A percentile compares a stretch with the other conserved stretches of the same genome.
Evolutionary conservation across 2,888 invertebrate species (phyloP).

Genomic region (Hyposoter didymator): DNA sequence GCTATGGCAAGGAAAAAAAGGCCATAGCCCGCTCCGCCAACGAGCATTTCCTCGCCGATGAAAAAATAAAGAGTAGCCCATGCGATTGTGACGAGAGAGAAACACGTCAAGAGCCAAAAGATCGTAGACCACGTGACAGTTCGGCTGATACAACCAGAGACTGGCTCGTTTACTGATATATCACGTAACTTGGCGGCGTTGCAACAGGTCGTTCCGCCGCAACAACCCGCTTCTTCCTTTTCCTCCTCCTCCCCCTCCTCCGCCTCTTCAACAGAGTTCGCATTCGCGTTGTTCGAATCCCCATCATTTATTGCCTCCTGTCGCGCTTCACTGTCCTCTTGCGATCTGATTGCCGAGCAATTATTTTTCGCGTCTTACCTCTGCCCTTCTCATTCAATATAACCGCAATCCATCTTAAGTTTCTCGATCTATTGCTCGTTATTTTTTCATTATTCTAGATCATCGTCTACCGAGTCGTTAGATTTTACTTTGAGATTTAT

Average conservation of each 20-base stretch:
- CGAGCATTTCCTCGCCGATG: slow-evolving; percentile 76
- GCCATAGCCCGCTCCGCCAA: slow-evolving; percentile 75
- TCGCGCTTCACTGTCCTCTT: slow-evolving; percentile 7
- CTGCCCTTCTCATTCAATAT: not conserved
- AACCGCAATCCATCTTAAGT: slow-evolving; percentile 21
- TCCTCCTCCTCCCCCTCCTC: slow-evolving; percentile 30
- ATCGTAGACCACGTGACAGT: slow-evolving; percentile 75
- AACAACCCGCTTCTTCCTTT: slow-evolving; percentile 71
- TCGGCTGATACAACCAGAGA: slow-evolving; percentile 63
- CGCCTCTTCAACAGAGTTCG: slow-evolving; percentile 28
- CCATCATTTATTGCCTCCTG: slow-evolving; percentile 21
- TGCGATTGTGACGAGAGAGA: slow-evolving; percentile 63
- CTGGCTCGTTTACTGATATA: slow-evolving; percentile 71
- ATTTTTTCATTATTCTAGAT: not conserved
- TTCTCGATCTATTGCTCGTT: slow-evolving; percentile 10
- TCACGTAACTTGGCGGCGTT: slow-evolving; percentile 73
- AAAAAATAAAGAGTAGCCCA: slow-evolving; percentile 76
- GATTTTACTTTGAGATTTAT: slow-evolving; percentile 3
- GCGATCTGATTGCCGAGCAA: slow-evolving; percentile 48
- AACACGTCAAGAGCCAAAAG: slow-evolving; percentile 73
- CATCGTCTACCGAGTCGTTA: not conserved
- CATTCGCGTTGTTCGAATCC: slow-evolving; percentile 24
- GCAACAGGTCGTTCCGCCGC: slow-evolving; percentile 75
- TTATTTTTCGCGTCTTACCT: slow-evolving; percentile 11
- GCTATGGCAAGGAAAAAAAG: slow-evolving; percentile 74